These are phyloP conservation scores for Plebejus argus DNA, from an alignment of 2,888 invertebrate species.

Conservation along the genomic window DNA sequence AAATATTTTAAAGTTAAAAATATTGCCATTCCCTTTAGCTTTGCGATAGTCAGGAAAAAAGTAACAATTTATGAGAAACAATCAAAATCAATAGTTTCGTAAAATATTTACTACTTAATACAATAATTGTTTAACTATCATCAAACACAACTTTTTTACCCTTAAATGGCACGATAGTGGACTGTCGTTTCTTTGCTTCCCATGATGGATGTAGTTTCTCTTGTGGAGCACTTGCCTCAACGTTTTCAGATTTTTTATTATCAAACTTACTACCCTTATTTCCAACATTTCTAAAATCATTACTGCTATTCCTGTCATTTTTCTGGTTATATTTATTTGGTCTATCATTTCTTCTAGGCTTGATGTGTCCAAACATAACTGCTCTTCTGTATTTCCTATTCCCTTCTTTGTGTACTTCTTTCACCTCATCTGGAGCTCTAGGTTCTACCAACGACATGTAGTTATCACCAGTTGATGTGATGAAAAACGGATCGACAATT, in stretches of 20 bases:
- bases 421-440: slow-evolving; percentile 69
- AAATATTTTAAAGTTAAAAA: too few species aligned
- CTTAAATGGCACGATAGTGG: slow-evolving; percentile 68
- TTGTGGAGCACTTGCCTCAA: slow-evolving; percentile 44
- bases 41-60: background rate
- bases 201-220: slow-evolving; percentile 79
- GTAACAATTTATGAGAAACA: background rate
- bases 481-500: slow-evolving; percentile 73
- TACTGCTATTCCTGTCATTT: slow-evolving; percentile 30
- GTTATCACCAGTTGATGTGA: slow-evolving; percentile 68
- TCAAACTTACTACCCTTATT: slow-evolving; percentile 40
- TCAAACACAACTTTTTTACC: slow-evolving; percentile 76
- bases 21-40: background rate
- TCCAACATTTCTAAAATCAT: slow-evolving; percentile 41
- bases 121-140: slow-evolving; percentile 49
- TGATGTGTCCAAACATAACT: slow-evolving; percentile 70
- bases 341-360: slow-evolving; percentile 52
- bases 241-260: slow-evolving; percentile 37
- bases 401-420: slow-evolving; percentile 66
- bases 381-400: slow-evolving; percentile 72
- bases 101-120: slow-evolving; percentile 29
- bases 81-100: background rate
- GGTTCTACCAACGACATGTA: slow-evolving; percentile 73
- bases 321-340: slow-evolving; percentile 16
- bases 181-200: slow-evolving; percentile 76